Percentiles rank a stretch among this genome's conserved stretches.
Evolutionary conservation across 1,140 invertebrate species (phyloP).

Genomic region (Papilio dardanus): DNA sequence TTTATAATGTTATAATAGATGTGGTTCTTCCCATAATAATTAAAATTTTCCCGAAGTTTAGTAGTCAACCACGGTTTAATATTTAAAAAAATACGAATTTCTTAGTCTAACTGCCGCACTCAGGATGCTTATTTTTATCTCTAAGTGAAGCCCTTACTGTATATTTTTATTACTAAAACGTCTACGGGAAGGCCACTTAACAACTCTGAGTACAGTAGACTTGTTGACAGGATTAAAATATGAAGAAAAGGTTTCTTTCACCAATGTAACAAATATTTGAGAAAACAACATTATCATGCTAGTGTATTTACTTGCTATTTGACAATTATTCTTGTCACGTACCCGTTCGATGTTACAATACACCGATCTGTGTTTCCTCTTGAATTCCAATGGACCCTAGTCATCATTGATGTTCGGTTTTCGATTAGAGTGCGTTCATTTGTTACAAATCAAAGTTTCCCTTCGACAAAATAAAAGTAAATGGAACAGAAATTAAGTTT

Average conservation of each 20-base stretch:
- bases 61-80: too few species aligned
- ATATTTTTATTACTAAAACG: too few species aligned
- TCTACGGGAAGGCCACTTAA: too few species aligned
- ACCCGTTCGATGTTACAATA: not conserved
- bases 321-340: slow-evolving; percentile 7
- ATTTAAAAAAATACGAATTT: too few species aligned
- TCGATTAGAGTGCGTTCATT: slow-evolving; percentile 9
- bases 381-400: not conserved
- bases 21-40: too few species aligned
- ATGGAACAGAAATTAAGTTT: not conserved
- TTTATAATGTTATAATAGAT: too few species aligned
- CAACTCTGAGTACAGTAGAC: too few species aligned
- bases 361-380: slow-evolving; percentile 7
- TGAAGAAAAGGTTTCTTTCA: not conserved
- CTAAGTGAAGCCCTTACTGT: too few species aligned
- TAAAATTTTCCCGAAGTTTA: too few species aligned
- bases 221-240: too few species aligned
- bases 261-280: not conserved
- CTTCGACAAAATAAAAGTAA: not conserved
- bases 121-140: too few species aligned
- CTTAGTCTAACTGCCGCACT: too few species aligned
- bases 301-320: not conserved
- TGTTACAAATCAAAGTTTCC: not conserved
- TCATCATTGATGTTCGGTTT: slow-evolving; percentile 15
- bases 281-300: slow-evolving; percentile 7